Percentiles rank a stretch among this genome's conserved stretches.
phyloP scores from a whole-genome alignment of 1,140 invertebrate genomes.

The Eriosoma lanigerum region DNA sequence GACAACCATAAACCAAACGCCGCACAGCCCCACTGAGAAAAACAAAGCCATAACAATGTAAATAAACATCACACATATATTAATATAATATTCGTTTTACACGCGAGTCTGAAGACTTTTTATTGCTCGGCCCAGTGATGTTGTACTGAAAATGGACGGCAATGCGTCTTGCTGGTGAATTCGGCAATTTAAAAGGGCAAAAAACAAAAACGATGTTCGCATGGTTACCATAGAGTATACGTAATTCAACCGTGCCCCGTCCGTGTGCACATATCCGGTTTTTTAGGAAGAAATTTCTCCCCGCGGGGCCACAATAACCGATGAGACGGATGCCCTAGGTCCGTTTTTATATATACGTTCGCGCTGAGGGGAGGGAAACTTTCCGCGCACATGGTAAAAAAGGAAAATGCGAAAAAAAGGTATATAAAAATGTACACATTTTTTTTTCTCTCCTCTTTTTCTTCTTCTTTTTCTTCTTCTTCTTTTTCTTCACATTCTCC shows the following conservation, averaged over 20 bases:
- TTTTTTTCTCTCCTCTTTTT: background rate
- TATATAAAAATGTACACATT: conserved; percentile 42
- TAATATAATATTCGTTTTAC: background rate
- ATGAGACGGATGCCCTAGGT: conserved; percentile 45
- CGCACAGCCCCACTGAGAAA: too few species aligned
- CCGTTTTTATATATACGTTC: conserved; percentile 33
- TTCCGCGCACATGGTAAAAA: background rate
- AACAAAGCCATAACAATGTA: background rate
- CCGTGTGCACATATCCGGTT: background rate
- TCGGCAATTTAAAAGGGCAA: conserved; percentile 40
- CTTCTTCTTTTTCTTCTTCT: background rate
- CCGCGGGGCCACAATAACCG: conserved; percentile 38
- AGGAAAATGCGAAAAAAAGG: conserved; percentile 25
- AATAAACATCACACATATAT: background rate
- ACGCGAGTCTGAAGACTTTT: background rate
- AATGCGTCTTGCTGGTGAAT: conserved; percentile 30
- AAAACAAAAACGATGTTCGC: conserved; percentile 13
- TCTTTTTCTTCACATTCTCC: too few species aligned
- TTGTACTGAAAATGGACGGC: conserved; percentile 14
- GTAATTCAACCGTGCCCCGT: conserved; percentile 14
- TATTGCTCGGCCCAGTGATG: background rate
- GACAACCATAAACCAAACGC: background rate
- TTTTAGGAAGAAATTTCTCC: conserved; percentile 43
- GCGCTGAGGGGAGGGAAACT: background rate
- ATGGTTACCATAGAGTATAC: background rate